These are phyloP conservation scores for Muricea muricata DNA, from an alignment of 92 coral and sea anemone species.

Conservation along the genomic window DNA sequence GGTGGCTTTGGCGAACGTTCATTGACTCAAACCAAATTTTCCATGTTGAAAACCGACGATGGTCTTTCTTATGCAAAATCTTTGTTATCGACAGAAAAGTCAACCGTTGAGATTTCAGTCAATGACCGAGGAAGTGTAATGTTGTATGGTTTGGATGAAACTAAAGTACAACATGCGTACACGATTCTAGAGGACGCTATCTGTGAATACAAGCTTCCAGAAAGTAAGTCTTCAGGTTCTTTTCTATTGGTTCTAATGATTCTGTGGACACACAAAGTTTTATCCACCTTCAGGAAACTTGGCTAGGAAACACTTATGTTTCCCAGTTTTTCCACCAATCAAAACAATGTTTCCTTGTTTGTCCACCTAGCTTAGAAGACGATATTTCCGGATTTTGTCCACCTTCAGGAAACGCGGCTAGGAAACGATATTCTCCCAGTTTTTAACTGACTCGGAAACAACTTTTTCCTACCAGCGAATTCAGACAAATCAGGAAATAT, in stretches of 20 bases:
- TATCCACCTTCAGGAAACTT: too few relatives aligned
- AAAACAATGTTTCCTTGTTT: too few relatives aligned
- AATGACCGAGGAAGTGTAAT: background rate
- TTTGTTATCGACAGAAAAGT: background rate
- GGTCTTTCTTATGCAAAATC: constrained; percentile 13
- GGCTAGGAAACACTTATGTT: too few relatives aligned
- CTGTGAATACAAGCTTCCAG: constrained; percentile 22
- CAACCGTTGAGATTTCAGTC: background rate
- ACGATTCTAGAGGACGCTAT: background rate
- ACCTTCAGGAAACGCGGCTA: too few relatives aligned
- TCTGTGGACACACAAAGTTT: too few relatives aligned
- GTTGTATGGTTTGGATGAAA: constrained; percentile 1
- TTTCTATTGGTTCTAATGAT: too few relatives aligned
- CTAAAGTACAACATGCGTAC: constrained; percentile 15
- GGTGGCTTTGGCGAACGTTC: background rate
- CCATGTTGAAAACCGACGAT: background rate
- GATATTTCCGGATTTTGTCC: too few relatives aligned
- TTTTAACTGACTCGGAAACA: background rate
- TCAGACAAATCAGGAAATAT: background rate
- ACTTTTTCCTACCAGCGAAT: too few relatives aligned
- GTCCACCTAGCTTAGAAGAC: too few relatives aligned
- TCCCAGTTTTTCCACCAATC: too few relatives aligned
- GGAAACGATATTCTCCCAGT: too few relatives aligned
- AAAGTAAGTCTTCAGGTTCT: background rate
- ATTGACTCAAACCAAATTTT: background rate